Conservation (phyloP, 2,888 invertebrate genomes). For the Lysandra bellargus region DNA sequence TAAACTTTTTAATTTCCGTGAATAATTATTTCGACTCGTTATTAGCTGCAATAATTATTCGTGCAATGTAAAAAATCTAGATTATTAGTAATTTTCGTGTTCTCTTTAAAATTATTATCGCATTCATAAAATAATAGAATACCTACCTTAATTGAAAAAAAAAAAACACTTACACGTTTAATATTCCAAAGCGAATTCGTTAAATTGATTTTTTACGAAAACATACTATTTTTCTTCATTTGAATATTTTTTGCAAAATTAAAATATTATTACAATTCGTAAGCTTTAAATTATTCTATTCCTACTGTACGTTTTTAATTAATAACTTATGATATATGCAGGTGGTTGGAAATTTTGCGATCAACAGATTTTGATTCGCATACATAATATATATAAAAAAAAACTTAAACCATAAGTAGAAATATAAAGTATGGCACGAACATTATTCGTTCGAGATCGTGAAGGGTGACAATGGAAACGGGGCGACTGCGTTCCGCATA, state of each 20-base stretch:
- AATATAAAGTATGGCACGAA: constrained; percentile 36
- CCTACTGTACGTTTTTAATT: neutral
- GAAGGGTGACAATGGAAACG: constrained; percentile 52
- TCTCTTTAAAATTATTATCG: neutral
- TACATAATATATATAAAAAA: neutral
- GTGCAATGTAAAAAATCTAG: neutral
- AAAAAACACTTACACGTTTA: neutral
- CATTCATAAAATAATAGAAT: neutral
- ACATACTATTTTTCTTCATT: neutral
- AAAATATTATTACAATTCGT: neutral
- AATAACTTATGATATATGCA: neutral
- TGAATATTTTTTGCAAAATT: neutral
- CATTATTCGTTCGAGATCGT: constrained; percentile 42
- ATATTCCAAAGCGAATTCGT: neutral
- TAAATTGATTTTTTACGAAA: neutral
- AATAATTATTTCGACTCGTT: constrained; percentile 22
- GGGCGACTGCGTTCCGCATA: constrained; percentile 66
- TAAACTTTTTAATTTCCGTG: constrained; percentile 9
- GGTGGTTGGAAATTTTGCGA: neutral
- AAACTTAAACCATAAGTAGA: neutral
- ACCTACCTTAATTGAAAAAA: neutral
- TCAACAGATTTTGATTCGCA: neutral
- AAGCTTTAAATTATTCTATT: neutral
- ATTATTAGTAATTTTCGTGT: neutral
- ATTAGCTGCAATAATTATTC: neutral